Percentiles rank a stretch among this genome's conserved stretches.
Conservation (phyloP, 2,113 vertebrate species). For the Boleophthalmus pectinirostris region DNA sequence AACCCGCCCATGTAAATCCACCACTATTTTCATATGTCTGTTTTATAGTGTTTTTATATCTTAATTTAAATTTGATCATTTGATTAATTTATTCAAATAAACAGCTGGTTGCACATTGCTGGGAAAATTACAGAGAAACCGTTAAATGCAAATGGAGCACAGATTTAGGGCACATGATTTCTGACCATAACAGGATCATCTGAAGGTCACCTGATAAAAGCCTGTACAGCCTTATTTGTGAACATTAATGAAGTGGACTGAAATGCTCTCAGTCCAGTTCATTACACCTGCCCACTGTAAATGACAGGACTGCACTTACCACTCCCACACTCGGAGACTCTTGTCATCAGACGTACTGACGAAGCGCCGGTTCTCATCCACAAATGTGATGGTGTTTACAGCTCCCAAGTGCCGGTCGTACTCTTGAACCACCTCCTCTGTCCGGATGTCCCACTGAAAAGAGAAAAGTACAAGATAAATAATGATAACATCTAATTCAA, state of each 20-base stretch:
- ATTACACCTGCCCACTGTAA: background rate
- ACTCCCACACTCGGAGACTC: constrained; percentile 97
- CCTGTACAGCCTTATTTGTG: background rate
- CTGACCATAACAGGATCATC: constrained; percentile 6
- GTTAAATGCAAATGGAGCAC: constrained; percentile 22
- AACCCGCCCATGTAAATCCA: too few species aligned
- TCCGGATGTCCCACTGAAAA: constrained; percentile 91
- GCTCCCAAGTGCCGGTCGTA: constrained; percentile 97
- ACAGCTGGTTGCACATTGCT: constrained; percentile 17
- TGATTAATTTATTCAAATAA: constrained; percentile 15
- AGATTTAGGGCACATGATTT: constrained; percentile 30
- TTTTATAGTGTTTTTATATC: background rate
- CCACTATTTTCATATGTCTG: too few species aligned
- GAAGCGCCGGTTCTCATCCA: constrained; percentile 97
- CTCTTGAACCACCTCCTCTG: constrained; percentile 95
- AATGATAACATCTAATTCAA: background rate
- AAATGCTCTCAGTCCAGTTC: background rate
- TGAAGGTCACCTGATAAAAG: constrained; percentile 15
- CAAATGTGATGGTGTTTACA: constrained; percentile 99
- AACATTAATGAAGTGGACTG: background rate
- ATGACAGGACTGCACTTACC: constrained; percentile 79
- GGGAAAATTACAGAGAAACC: constrained; percentile 13
- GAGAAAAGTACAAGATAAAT: background rate
- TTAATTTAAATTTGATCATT: background rate
- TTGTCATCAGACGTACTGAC: constrained; percentile 99